Conservation (phyloP, 2,888 invertebrate genomes). For the Philaethria dido region DNA sequence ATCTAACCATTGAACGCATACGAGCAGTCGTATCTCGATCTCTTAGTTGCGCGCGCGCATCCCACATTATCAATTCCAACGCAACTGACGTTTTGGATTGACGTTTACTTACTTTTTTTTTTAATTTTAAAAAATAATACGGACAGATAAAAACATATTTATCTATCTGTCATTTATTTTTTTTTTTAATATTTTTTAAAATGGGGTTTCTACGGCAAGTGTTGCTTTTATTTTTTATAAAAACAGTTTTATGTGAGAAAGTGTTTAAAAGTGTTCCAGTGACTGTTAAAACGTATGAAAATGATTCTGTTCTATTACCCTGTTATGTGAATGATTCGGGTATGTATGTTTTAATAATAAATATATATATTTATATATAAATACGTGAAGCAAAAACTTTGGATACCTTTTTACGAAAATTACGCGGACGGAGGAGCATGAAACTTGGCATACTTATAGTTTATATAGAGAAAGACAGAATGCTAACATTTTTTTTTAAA, state of each 20-base stretch:
- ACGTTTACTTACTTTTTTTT: slow-evolving; percentile 4
- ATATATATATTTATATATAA: too few species aligned
- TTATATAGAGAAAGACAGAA: too few species aligned
- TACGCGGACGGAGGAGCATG: too few species aligned
- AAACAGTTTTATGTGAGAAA: slow-evolving; percentile 60
- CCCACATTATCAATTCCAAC: slow-evolving; percentile 22
- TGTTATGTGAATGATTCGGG: slow-evolving; percentile 88
- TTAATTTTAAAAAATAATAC: too few species aligned
- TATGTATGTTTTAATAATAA: slow-evolving; percentile 77
- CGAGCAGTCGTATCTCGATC: slow-evolving; percentile 62
- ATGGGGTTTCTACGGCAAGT: slow-evolving; percentile 29
- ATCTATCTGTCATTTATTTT: background rate
- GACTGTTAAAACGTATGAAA: slow-evolving; percentile 89
- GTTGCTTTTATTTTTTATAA: slow-evolving; percentile 35
- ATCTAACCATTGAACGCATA: slow-evolving; percentile 55
- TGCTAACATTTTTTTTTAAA: too few species aligned
- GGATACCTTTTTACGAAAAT: too few species aligned
- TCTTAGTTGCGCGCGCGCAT: slow-evolving; percentile 58
- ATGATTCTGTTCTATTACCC: slow-evolving; percentile 90
- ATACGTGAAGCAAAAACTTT: too few species aligned
- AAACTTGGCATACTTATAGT: too few species aligned
- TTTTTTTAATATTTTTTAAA: slow-evolving; percentile 3
- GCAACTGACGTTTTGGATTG: slow-evolving; percentile 33
- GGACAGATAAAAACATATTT: background rate
- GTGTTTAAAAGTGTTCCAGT: slow-evolving; percentile 88